Conservation (phyloP, 2,113 vertebrate species). For the Sceloporus tristichus region DNA sequence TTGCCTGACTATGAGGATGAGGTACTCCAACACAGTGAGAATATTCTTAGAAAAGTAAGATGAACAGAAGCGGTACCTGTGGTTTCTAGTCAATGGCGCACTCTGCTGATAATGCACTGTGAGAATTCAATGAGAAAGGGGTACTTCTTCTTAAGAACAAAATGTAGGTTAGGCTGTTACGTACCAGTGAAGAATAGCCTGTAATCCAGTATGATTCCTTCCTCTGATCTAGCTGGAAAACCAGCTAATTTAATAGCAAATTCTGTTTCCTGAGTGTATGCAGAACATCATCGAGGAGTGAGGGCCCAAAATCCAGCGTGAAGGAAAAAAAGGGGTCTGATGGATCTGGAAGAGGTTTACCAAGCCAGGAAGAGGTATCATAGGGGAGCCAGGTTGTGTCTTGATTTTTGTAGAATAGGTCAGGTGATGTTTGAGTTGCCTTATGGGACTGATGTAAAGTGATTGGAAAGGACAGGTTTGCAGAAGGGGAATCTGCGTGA, state of each 20-base stretch:
- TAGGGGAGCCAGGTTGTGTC: conserved; percentile 47
- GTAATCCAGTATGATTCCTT: conserved; percentile 12
- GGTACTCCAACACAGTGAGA: neutral
- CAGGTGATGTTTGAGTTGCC: conserved; percentile 49
- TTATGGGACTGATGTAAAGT: conserved; percentile 58
- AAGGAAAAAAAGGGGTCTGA: conserved; percentile 79
- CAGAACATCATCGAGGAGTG: conserved; percentile 93
- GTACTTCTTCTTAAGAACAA: conserved; percentile 28
- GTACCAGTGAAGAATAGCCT: conserved; percentile 3
- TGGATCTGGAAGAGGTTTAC: conserved; percentile 64
- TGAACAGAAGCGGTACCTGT: neutral
- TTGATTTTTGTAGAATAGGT: conserved; percentile 58
- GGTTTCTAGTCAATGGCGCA: conserved; percentile 7
- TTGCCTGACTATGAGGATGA: conserved; percentile 21
- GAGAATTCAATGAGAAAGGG: neutral
- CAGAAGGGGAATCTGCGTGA: conserved; percentile 62
- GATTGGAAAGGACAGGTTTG: conserved; percentile 66
- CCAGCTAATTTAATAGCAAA: conserved; percentile 38
- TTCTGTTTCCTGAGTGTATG: conserved; percentile 90
- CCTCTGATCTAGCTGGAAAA: neutral
- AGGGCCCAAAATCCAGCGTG: conserved; percentile 91
- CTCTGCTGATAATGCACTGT: neutral
- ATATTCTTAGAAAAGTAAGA: neutral
- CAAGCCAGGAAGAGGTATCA: conserved; percentile 33
- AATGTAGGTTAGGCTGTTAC: conserved; percentile 8